Evolutionary conservation across 1,140 invertebrate species (phyloP).

Genomic region (Gryon sp.): DNA sequence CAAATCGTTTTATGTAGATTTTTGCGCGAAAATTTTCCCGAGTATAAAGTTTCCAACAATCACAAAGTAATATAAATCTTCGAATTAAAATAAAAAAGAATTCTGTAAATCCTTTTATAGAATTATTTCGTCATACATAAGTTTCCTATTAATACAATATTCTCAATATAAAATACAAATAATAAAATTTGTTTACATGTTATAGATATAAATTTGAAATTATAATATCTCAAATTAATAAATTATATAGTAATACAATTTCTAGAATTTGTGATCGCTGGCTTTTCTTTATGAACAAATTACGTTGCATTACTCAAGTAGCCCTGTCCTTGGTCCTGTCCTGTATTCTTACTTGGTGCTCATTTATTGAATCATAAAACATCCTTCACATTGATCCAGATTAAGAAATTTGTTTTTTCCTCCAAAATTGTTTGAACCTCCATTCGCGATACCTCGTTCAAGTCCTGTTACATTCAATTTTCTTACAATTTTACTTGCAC

Average conservation of each 20-base stretch:
- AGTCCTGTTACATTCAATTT: neutral
- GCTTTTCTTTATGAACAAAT: neutral
- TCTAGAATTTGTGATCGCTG: neutral
- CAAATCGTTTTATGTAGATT: constrained; percentile 29
- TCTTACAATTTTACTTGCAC: constrained; percentile 21
- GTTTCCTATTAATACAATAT: too few relatives aligned
- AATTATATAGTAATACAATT: neutral
- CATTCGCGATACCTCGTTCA: constrained; percentile 7
- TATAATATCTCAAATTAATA: neutral
- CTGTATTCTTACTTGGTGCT: neutral
- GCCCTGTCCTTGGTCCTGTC: too few relatives aligned
- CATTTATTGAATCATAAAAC: neutral
- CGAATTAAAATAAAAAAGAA: too few relatives aligned
- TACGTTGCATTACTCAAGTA: constrained; percentile 32
- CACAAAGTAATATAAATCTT: neutral
- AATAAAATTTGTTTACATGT: too few relatives aligned
- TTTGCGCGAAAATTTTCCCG: constrained; percentile 3
- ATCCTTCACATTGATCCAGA: constrained; percentile 11
- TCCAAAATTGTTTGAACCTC: neutral
- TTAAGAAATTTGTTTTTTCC: neutral
- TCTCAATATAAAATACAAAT: too few relatives aligned
- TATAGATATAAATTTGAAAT: too few relatives aligned
- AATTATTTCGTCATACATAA: too few relatives aligned
- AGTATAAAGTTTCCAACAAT: constrained; percentile 12
- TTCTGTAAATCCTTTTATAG: too few relatives aligned